Conservation (phyloP, 37 sponge, comb jelly and placozoan species). For the Aplysina aerophoba region DNA sequence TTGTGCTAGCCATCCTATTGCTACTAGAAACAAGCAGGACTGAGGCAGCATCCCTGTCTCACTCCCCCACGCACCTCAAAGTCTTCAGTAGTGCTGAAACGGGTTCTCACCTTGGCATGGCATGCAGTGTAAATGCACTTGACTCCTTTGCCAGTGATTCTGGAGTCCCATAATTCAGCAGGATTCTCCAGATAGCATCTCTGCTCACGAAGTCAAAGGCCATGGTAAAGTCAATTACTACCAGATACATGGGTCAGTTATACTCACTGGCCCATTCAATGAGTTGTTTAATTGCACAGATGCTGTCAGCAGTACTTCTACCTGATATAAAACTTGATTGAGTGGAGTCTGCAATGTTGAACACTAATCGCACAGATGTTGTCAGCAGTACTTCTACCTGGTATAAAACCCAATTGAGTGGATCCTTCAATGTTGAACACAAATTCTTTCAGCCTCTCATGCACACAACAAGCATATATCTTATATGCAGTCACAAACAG, state of each 20-base stretch:
- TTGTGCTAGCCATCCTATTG: too few species aligned
- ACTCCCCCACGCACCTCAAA: too few species aligned
- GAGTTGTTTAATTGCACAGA: slow-evolving; percentile 10
- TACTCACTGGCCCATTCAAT: background rate
- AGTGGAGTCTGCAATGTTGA: too few species aligned
- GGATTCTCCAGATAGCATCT: too few species aligned
- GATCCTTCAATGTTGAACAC: background rate
- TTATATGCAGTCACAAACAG: slow-evolving; percentile 6
- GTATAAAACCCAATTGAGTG: background rate
- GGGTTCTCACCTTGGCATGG: too few species aligned
- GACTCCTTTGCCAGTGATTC: too few species aligned
- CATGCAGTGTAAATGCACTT: too few species aligned
- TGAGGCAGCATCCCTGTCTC: too few species aligned
- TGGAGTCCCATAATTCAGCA: too few species aligned
- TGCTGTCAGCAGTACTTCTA: background rate
- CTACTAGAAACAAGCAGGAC: too few species aligned
- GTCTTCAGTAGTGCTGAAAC: too few species aligned
- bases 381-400: background rate
- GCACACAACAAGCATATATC: background rate
- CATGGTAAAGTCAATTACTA: background rate
- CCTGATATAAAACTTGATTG: too few species aligned
- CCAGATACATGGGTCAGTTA: background rate
- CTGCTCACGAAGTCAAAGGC: background rate
- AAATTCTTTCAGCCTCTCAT: background rate
- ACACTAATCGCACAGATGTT: slow-evolving; percentile 2